These are phyloP conservation scores for Drosophila hydei DNA, from an alignment of 1,140 invertebrate genomes.

Conservation along the genomic window DNA sequence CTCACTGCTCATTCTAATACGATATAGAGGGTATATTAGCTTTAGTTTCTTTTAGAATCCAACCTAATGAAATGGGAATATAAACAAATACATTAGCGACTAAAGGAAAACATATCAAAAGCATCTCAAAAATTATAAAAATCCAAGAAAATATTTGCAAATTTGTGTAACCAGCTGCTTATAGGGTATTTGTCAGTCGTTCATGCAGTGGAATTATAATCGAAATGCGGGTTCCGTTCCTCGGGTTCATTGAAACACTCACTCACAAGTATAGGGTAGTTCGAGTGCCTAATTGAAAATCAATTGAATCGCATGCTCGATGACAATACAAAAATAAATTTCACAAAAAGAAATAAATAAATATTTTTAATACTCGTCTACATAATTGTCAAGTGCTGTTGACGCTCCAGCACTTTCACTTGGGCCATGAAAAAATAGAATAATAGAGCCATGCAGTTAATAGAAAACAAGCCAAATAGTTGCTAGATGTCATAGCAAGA, in stretches of 20 bases:
- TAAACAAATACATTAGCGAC: not conserved
- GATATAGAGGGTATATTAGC: not conserved
- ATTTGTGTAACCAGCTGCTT: not conserved
- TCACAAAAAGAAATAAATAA: conserved; percentile 7
- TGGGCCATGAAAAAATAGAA: not conserved
- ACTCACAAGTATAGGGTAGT: not conserved
- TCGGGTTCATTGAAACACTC: conserved; percentile 15
- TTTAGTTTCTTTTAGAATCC: too few species aligned
- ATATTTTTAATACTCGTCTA: too few species aligned
- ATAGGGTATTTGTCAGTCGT: not conserved
- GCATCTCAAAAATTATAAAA: too few species aligned
- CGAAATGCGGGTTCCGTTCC: conserved; percentile 19
- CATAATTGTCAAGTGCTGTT: conserved; percentile 14
- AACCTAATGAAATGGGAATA: too few species aligned
- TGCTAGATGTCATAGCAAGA: too few species aligned
- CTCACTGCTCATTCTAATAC: not conserved
- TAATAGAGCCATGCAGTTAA: not conserved
- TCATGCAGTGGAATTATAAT: not conserved
- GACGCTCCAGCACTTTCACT: conserved; percentile 36
- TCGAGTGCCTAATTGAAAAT: conserved; percentile 39
- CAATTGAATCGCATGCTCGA: conserved; percentile 33
- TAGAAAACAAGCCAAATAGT: too few species aligned
- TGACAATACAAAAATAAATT: conserved; percentile 29
- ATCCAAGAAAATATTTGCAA: too few species aligned
- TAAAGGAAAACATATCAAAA: too few species aligned